These are phyloP conservation scores for Lissonota sp. DNA, from an alignment of 2,888 invertebrate genomes.

Conservation along the genomic window DNA sequence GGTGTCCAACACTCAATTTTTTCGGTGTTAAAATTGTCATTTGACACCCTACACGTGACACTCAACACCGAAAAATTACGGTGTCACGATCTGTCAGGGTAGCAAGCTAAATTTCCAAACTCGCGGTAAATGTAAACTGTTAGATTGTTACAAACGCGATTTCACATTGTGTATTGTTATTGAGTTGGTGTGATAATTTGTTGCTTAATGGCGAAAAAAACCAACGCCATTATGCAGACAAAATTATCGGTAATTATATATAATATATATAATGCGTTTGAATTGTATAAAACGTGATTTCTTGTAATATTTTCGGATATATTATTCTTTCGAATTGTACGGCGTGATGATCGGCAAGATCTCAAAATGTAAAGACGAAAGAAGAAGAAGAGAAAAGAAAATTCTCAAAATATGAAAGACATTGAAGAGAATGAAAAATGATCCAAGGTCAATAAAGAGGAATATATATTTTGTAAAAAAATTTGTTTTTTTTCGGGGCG, in stretches of 20 bases:
- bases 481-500: constrained; percentile 33
- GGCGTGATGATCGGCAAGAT: no score
- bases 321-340: constrained; percentile 39
- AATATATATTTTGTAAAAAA: constrained; percentile 51
- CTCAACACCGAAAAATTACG: no score
- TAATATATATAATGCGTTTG: no score
- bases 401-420: constrained; percentile 7
- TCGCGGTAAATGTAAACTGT: constrained; percentile 26
- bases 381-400: constrained; percentile 26
- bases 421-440: constrained; percentile 18
- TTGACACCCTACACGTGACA: no score
- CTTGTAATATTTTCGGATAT: constrained; percentile 38
- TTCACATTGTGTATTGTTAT: constrained; percentile 31
- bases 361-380: constrained; percentile 14
- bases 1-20: no score
- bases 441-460: constrained; percentile 51
- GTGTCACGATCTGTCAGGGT: no score
- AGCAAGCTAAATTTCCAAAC: constrained; percentile 31
- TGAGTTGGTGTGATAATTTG: constrained; percentile 33
- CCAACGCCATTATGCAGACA: background rate
- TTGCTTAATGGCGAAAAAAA: constrained; percentile 1
- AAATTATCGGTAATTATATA: no score
- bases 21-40: no score
- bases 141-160: constrained; percentile 15
- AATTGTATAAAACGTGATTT: constrained; percentile 19